A percentile compares a stretch with the other conserved stretches of the same genome.
Conservation (phyloP, 1,140 invertebrate species). For the Caenorhabditis remanei region DNA sequence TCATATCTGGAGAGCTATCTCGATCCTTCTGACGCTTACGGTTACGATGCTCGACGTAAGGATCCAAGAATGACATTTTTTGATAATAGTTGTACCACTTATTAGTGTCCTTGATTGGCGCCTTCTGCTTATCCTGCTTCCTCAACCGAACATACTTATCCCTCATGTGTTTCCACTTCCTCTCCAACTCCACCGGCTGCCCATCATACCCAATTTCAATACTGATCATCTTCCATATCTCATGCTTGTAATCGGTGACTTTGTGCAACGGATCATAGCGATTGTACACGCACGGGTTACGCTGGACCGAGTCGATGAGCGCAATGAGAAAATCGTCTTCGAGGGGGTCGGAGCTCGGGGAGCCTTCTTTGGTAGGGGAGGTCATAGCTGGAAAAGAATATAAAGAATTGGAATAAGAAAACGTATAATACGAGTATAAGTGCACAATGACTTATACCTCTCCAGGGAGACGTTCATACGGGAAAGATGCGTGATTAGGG, state of each 20-base stretch:
- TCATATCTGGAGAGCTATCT: not conserved
- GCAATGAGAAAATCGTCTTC: constrained; percentile 4
- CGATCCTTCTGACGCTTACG: constrained; percentile 26
- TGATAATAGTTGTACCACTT: constrained; percentile 48
- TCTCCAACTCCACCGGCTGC: constrained; percentile 54
- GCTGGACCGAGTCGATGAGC: constrained; percentile 16
- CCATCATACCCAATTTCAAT: constrained; percentile 53
- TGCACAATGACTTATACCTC: too few species aligned
- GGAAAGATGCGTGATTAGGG: too few species aligned
- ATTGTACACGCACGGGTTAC: constrained; percentile 35
- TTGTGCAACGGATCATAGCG: constrained; percentile 58
- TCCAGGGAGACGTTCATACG: too few species aligned
- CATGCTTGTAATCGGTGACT: constrained; percentile 55
- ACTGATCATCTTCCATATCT: constrained; percentile 53
- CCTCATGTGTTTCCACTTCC: constrained; percentile 62
- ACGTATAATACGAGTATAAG: too few species aligned
- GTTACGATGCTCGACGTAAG: constrained; percentile 59
- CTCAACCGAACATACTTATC: constrained; percentile 30
- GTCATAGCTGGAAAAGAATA: not conserved
- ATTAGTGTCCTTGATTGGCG: constrained; percentile 41
- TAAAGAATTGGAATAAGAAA: too few species aligned
- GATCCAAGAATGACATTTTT: constrained; percentile 62
- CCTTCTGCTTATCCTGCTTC: constrained; percentile 56
- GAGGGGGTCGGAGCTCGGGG: not conserved
- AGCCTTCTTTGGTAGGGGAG: not conserved